Percentiles rank a stretch among this genome's conserved stretches.
Evolutionary conservation across 1,140 invertebrate genomes (phyloP).

Genomic region (Sminthurinus signatus): DNA sequence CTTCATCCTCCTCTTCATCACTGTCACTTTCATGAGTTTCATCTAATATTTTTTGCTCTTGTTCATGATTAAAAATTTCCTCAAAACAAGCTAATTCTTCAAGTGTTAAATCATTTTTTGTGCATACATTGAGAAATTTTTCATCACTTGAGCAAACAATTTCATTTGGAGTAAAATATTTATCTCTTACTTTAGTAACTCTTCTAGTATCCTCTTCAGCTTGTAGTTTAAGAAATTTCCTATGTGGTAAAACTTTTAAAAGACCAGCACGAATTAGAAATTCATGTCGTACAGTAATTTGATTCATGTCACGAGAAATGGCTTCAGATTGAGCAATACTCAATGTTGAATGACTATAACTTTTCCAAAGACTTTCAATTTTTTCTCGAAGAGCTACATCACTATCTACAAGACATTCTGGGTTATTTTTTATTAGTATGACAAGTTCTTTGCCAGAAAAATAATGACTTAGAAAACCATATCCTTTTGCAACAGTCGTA

Average conservation of each 20-base stretch:
- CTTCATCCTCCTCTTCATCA: conserved; percentile 1
- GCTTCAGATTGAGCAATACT: conserved; percentile 20
- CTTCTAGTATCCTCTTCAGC: conserved; percentile 12
- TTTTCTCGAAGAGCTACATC: conserved; percentile 20
- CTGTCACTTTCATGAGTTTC: conserved; percentile 11
- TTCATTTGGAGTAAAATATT: conserved; percentile 30
- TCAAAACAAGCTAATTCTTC: conserved; percentile 37
- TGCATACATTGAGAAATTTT: conserved; percentile 35
- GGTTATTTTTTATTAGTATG: conserved; percentile 14
- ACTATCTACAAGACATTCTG: conserved; percentile 12
- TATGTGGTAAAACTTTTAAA: conserved; percentile 22
- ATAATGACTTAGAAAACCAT: conserved; percentile 1
- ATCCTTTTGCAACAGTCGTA: background rate
- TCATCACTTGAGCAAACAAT: conserved; percentile 27
- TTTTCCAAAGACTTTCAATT: conserved; percentile 28
- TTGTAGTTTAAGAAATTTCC: conserved; percentile 22
- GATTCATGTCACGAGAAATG: background rate
- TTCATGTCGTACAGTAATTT: conserved; percentile 29
- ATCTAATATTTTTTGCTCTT: too few relatives aligned
- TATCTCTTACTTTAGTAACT: conserved; percentile 17
- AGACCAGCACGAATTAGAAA: conserved; percentile 36
- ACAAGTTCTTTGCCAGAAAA: conserved; percentile 24
- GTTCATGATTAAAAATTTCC: conserved; percentile 17
- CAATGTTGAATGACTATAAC: conserved; percentile 19
- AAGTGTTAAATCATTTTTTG: conserved; percentile 12